A percentile compares a stretch with the other conserved stretches of the same genome.
Conservation (phyloP, 2,113 vertebrate species). For the Hippocampus comes region DNA sequence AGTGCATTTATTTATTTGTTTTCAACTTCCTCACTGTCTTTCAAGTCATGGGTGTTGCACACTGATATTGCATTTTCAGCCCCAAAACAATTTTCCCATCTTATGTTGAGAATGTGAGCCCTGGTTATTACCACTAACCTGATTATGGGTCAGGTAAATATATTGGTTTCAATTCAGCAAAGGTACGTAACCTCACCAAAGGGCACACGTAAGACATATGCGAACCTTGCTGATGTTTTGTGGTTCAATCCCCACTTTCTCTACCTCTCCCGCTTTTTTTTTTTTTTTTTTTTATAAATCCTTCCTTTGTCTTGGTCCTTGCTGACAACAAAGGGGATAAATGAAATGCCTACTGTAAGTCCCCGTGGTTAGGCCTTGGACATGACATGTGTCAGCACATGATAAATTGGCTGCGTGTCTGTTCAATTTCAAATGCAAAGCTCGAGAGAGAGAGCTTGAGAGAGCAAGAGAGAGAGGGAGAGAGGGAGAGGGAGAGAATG, state of each 20-base stretch:
- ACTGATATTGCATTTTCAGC: constrained; percentile 36
- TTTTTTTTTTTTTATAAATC: constrained; percentile 78
- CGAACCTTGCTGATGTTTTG: constrained; percentile 67
- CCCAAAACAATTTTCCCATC: constrained; percentile 25
- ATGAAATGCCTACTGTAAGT: constrained; percentile 86
- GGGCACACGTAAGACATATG: constrained; percentile 60
- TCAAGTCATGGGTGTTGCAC: constrained; percentile 7
- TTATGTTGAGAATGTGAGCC: constrained; percentile 34
- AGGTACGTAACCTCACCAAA: constrained; percentile 70
- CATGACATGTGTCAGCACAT: constrained; percentile 98
- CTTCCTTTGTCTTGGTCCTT: constrained; percentile 78
- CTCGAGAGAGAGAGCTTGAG: constrained; percentile 87
- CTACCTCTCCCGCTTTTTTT: constrained; percentile 34
- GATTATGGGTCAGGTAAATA: constrained; percentile 73
- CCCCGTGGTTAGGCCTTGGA: constrained; percentile 93
- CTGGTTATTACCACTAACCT: constrained; percentile 66
- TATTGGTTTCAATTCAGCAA: constrained; percentile 67
- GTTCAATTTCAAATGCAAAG: constrained; percentile 99
- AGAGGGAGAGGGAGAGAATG: constrained; percentile 77
- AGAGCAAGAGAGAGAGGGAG: constrained; percentile 63
- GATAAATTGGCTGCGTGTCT: constrained; percentile 99
- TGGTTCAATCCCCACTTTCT: constrained; percentile 62
- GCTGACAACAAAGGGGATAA: constrained; percentile 93
- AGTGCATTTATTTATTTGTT: constrained; percentile 19
- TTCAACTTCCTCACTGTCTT: constrained; percentile 28